Conservation (phyloP, 2,113 vertebrate species). For the Platichthys stellatus region DNA sequence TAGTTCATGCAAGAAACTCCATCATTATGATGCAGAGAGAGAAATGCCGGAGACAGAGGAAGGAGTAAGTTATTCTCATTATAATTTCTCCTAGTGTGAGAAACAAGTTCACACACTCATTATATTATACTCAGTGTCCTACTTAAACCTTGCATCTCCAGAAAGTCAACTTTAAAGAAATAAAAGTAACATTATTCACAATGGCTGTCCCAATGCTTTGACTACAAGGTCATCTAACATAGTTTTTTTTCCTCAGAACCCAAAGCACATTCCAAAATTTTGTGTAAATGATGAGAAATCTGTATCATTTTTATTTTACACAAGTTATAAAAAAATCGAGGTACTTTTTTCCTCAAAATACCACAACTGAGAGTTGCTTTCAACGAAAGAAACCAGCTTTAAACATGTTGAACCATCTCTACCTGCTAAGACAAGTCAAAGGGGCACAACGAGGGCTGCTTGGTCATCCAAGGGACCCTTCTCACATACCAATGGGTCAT, state of each 20-base stretch:
- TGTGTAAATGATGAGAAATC: neutral
- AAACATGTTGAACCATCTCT: neutral
- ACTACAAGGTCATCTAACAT: slow-evolving; percentile 5
- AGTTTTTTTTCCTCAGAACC: neutral
- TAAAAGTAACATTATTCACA: neutral
- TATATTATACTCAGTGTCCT: slow-evolving; percentile 48
- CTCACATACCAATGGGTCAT: too few species aligned
- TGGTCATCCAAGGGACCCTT: too few species aligned
- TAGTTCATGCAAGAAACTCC: slow-evolving; percentile 61
- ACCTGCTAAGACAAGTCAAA: too few species aligned
- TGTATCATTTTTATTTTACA: neutral
- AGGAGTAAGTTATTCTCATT: slow-evolving; percentile 52
- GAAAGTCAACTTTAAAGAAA: slow-evolving; percentile 40
- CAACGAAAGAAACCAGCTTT: neutral
- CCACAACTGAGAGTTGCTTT: neutral
- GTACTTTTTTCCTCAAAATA: neutral
- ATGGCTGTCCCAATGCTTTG: neutral
- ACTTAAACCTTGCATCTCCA: slow-evolving; percentile 48
- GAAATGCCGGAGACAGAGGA: slow-evolving; percentile 51
- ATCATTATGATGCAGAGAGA: slow-evolving; percentile 62
- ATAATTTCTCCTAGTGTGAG: slow-evolving; percentile 48
- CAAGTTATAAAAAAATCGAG: neutral
- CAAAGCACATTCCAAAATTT: neutral
- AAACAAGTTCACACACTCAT: slow-evolving; percentile 51
- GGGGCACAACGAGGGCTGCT: too few species aligned